Conservation (phyloP, 2,797 vertebrate species). For the Anguilla pacifica region DNA sequence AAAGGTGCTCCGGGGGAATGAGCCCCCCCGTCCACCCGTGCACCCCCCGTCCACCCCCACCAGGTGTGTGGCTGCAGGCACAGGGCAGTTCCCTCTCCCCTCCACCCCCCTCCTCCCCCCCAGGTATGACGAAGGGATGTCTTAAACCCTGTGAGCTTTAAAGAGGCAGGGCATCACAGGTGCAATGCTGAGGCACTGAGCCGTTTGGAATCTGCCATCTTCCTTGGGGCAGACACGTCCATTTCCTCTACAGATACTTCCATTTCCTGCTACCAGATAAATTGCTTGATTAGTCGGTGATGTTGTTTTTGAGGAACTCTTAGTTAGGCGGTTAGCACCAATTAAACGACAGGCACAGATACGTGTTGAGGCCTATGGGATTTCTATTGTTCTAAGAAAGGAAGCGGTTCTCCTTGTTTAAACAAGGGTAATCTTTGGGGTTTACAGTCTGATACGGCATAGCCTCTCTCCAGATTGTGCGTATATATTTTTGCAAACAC, state of each 20-base stretch:
- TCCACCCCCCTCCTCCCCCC: background rate
- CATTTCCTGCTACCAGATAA: background rate
- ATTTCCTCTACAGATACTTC: background rate
- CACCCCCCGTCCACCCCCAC: background rate
- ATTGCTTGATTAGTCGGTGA: background rate
- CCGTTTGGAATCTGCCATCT: background rate
- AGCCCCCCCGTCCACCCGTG: background rate
- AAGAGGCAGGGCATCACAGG: background rate
- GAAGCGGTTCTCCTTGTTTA: background rate
- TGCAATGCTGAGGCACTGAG: background rate
- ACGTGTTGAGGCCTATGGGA: background rate
- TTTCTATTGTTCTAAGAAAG: background rate
- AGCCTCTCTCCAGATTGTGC: background rate
- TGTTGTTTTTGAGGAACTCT: background rate
- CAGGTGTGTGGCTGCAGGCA: constrained; percentile 28
- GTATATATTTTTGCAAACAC: background rate
- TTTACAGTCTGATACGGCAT: background rate
- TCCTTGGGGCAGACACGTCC: background rate
- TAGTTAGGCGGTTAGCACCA: background rate
- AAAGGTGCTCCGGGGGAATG: background rate
- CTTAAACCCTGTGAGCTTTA: background rate
- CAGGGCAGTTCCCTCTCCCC: background rate
- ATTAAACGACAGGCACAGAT: background rate
- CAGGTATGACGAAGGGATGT: background rate
- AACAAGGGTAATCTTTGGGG: background rate